phyloP scores from a whole-genome alignment of 2,797 vertebrate genomes.

The Chelmon rostratus region DNA sequence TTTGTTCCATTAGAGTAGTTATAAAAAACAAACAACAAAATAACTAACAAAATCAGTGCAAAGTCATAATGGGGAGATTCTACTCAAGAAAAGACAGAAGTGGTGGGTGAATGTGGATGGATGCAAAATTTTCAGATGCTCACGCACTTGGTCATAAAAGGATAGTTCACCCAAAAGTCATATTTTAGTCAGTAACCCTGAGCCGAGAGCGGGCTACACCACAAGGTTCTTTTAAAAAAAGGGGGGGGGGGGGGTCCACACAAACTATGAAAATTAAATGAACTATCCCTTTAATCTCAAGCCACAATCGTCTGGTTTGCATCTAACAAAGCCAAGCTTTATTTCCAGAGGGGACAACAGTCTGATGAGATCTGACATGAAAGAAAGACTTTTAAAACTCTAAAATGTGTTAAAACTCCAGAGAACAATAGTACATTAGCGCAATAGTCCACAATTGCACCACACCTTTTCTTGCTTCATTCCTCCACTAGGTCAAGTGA shows the following conservation, averaged over 20 bases:
- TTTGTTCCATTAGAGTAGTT: conserved; percentile 83
- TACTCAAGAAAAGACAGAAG: conserved; percentile 81
- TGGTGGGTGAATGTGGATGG: conserved; percentile 73
- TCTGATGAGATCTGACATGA: conserved; percentile 57
- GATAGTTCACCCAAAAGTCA: conserved; percentile 66
- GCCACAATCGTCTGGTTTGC: conserved; percentile 70
- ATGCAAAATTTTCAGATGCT: conserved; percentile 75
- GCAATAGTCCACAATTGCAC: conserved; percentile 74
- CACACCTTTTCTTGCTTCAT: conserved; percentile 70
- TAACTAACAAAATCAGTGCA: conserved; percentile 93
- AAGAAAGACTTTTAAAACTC: conserved; percentile 47
- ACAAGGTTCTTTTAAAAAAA: conserved; percentile 24
- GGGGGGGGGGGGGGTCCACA: background rate
- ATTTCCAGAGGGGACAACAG: conserved; percentile 74
- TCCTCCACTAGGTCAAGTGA: conserved; percentile 76
- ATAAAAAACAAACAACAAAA: conserved; percentile 78
- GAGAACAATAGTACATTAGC: conserved; percentile 76
- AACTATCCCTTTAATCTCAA: conserved; percentile 76
- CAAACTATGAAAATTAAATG: conserved; percentile 49
- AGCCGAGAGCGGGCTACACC: conserved; percentile 39
- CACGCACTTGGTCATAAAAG: conserved; percentile 73
- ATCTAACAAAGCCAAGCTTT: conserved; percentile 74
- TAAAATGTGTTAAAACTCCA: conserved; percentile 80
- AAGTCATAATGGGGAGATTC: conserved; percentile 88
- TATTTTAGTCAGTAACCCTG: conserved; percentile 52